Conservation (phyloP, 2,113 vertebrate species). For the Lota lota region DNA sequence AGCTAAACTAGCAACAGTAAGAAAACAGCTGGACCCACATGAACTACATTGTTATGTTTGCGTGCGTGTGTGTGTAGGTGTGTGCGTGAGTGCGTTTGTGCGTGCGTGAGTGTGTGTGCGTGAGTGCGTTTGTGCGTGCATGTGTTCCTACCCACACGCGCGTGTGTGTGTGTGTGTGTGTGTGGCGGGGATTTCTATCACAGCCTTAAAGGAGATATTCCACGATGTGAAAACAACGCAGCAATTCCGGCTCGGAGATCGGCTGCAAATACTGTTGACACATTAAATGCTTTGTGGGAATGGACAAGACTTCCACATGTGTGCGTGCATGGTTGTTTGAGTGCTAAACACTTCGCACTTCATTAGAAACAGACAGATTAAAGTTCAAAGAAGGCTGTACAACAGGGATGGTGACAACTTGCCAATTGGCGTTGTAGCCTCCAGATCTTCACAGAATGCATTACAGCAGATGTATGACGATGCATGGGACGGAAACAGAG, state of each 20-base stretch:
- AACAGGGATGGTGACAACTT: slow-evolving; percentile 38
- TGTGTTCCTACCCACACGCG: neutral
- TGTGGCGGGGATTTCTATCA: slow-evolving; percentile 8
- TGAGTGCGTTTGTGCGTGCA: slow-evolving; percentile 16
- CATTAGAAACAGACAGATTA: slow-evolving; percentile 53
- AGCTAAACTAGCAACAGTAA: no score
- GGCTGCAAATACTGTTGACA: slow-evolving; percentile 40
- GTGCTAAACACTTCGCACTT: slow-evolving; percentile 33
- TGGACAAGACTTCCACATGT: neutral
- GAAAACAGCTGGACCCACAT: no score
- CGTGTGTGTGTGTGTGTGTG: slow-evolving; percentile 1
- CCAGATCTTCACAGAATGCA: slow-evolving; percentile 4
- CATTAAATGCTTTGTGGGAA: slow-evolving; percentile 27
- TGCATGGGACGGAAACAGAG: neutral
- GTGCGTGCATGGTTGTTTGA: slow-evolving; percentile 10
- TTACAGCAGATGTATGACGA: slow-evolving; percentile 5
- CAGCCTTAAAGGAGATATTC: slow-evolving; percentile 46
- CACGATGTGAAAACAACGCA: slow-evolving; percentile 40
- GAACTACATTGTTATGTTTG: neutral
- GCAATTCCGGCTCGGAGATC: slow-evolving; percentile 37
- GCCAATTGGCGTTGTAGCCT: slow-evolving; percentile 40
- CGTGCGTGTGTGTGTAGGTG: neutral
- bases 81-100: neutral
- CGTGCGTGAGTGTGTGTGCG: slow-evolving; percentile 8
- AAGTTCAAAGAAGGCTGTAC: slow-evolving; percentile 34